phyloP scores from a whole-genome alignment of 1,140 invertebrate genomes.

The Physella acuta region DNA sequence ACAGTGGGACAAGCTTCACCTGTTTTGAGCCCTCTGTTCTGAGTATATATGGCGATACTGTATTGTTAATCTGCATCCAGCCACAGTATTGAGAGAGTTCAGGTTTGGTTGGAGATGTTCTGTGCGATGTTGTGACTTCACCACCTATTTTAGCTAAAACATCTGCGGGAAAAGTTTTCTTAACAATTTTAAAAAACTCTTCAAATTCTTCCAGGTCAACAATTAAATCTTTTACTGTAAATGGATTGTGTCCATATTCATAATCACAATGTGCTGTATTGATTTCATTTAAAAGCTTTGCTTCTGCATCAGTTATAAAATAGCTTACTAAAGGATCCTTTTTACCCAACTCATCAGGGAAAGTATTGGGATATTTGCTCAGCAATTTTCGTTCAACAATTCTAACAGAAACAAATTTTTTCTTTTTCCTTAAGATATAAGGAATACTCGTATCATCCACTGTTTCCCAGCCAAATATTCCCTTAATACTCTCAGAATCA shows the following conservation, averaged over 20 bases:
- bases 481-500: constrained; percentile 62
- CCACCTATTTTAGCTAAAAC: constrained; percentile 72
- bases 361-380: constrained; percentile 62
- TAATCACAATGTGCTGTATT: constrained; percentile 88
- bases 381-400: constrained; percentile 76
- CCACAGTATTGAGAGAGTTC: constrained; percentile 67
- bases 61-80: constrained; percentile 90
- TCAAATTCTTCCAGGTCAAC: constrained; percentile 82
- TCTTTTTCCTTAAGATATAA: constrained; percentile 78
- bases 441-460: constrained; percentile 84
- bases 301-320: constrained; percentile 88
- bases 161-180: constrained; percentile 74
- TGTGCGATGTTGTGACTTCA: constrained; percentile 13
- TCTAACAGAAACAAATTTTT: constrained; percentile 86
- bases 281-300: constrained; percentile 87
- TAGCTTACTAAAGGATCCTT: constrained; percentile 74
- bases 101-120: constrained; percentile 12
- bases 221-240: constrained; percentile 85
- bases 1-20: constrained; percentile 88
- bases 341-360: constrained; percentile 52
- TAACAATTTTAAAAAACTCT: constrained; percentile 76
- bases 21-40: constrained; percentile 66
- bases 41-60: constrained; percentile 85
- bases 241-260: constrained; percentile 85
- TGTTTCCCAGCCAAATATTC: constrained; percentile 85